Evolutionary conservation across 2,888 invertebrate species (phyloP), one percentile per base, ranked within the genome.

Genomic region (Masnerella sp.): DNA sequence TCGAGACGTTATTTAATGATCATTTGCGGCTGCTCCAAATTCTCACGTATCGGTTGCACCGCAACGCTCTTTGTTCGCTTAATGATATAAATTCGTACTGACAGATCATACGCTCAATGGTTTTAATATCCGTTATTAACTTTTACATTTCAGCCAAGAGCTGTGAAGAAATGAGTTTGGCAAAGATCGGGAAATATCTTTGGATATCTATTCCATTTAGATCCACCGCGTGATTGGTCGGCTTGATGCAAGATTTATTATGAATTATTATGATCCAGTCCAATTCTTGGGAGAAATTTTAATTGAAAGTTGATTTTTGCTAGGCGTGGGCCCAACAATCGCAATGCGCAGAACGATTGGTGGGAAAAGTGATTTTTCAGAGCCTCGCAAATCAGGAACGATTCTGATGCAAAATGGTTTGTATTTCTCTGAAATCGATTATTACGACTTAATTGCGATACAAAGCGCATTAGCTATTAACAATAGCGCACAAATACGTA

Each of bases 11-110:
- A 47, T 61, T 65, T 72, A 65, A 72, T 47, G 68, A 58, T 64
- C 38, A 45, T 30, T 47, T 47, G 25, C 15, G 30, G 36, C 36
- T 72, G 72, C 65, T 72, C 72, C 54, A 59, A 65, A 72, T 72
- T 72, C 73, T 73, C 68, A 73, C 73, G 64, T 68, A 68, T 68
- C 58, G 25, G 64, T 64, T 64, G 56, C 67, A 45, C 30, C 56
- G 34, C 17, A 45, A 47, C 34, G 42, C 49, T 52, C 64, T 73
- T 73, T 68, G 62, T 62, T 73, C 62, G 2, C 58, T 56, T 49
- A 64, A 47, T 45, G 58, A 65, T 54, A 65, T 67, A 72, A 72
- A 72, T 67, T 72, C 65, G 47, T 65, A 65, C 61, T 47, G 72
- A 72, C 72, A 72, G 59, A 61, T 61, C 70, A 30, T 58, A 64